A percentile compares a stretch with the other conserved stretches of the same genome.
Evolutionary conservation across 2,797 vertebrate species (phyloP).

Genomic region (Meriones psammophilus): DNA sequence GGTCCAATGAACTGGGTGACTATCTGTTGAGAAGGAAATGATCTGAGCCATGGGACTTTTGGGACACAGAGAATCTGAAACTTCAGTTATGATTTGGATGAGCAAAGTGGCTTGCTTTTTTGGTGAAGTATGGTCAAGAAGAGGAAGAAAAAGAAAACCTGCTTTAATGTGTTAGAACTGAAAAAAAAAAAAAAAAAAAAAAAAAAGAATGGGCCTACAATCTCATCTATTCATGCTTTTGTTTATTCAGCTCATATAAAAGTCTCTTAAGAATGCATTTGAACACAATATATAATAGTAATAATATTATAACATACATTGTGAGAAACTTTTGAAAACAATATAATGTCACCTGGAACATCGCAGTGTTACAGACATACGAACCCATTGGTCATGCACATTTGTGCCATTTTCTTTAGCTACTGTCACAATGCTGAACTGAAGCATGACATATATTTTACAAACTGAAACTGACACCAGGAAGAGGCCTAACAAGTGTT

Average conservation of each 20-base stretch:
- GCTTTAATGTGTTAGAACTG: conserved; percentile 57
- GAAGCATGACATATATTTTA: conserved; percentile 94
- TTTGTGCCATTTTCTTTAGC: conserved; percentile 93
- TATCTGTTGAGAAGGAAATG: conserved; percentile 20
- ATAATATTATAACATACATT: conserved; percentile 99
- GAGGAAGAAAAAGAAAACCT: neutral
- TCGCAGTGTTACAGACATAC: conserved; percentile 93
- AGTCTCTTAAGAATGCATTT: conserved; percentile 97
- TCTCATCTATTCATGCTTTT: conserved; percentile 94
- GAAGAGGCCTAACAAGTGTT: conserved; percentile 93
- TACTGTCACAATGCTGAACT: conserved; percentile 93
- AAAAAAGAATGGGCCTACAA: conserved; percentile 46
- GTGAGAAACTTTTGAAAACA: conserved; percentile 96
- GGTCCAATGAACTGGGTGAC: neutral
- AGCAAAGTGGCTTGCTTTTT: conserved; percentile 44
- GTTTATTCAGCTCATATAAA: conserved; percentile 99
- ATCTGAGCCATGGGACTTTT: conserved; percentile 37
- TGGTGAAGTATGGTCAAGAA: neutral
- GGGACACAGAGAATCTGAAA: conserved; percentile 66
- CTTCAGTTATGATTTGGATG: neutral
- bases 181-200: conserved; percentile 60
- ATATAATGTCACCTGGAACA: conserved; percentile 93
- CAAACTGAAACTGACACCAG: conserved; percentile 93
- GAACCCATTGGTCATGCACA: conserved; percentile 94
- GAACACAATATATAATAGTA: conserved; percentile 99